A percentile compares a stretch with the other conserved stretches of the same genome.
Conservation (phyloP, 2,113 vertebrate species). For the Leptobrachium ailaonicum region DNA sequence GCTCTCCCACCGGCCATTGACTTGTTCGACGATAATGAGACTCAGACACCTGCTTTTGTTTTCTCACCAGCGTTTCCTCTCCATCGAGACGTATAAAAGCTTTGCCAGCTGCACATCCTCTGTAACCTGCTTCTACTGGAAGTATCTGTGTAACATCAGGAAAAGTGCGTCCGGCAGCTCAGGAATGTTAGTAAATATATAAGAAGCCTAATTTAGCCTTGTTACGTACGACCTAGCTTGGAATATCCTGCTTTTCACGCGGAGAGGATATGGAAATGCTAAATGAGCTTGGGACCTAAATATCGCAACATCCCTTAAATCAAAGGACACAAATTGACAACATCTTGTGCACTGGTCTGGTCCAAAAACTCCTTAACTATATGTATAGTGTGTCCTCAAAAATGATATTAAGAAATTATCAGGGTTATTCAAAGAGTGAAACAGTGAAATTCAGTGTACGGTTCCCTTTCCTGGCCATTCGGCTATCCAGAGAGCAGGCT, state of each 20-base stretch:
- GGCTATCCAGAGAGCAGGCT: too few species aligned
- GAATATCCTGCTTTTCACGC: constrained; percentile 26
- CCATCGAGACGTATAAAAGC: not conserved
- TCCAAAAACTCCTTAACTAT: not conserved
- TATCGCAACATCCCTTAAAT: constrained; percentile 20
- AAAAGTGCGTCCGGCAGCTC: constrained; percentile 16
- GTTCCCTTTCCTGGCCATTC: too few species aligned
- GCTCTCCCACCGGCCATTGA: not conserved
- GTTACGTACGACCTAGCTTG: not conserved
- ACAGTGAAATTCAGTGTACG: too few species aligned
- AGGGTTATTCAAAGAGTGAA: too few species aligned
- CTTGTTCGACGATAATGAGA: not conserved
- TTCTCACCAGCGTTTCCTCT: constrained; percentile 7
- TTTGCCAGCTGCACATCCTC: constrained; percentile 16
- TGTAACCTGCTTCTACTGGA: not conserved
- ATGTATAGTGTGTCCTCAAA: too few species aligned
- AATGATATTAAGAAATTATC: too few species aligned
- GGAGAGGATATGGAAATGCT: constrained; percentile 1
- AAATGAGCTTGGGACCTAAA: constrained; percentile 1
- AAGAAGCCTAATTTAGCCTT: not conserved
- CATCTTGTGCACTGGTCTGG: not conserved
- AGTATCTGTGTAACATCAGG: constrained; percentile 9
- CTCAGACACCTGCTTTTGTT: constrained; percentile 30
- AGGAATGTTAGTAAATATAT: constrained; percentile 18
- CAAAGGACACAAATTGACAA: constrained; percentile 19